Evolutionary conservation across 2,888 invertebrate species (phyloP).

Genomic region (Drosophila setosimentum): DNA sequence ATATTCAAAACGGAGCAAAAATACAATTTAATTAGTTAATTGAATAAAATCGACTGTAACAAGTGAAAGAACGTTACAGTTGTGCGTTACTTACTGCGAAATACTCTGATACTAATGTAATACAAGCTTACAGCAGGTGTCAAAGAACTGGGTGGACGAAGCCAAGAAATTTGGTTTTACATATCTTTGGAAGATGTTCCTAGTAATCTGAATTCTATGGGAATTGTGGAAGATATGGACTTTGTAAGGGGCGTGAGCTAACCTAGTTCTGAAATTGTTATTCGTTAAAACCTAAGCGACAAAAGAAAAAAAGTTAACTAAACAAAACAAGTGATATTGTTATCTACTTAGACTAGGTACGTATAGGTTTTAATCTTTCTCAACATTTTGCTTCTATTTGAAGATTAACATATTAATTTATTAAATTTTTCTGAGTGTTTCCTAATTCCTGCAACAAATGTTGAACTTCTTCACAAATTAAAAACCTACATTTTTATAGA

Average conservation of each 20-base stretch:
- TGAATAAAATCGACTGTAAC: background rate
- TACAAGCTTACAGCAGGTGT: background rate
- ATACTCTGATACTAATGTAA: background rate
- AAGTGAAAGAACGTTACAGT: background rate
- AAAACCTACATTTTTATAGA: background rate
- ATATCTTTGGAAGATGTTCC: background rate
- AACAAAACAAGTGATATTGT: background rate
- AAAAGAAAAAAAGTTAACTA: too few species aligned
- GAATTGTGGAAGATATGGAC: too few species aligned
- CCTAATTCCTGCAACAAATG: too few species aligned
- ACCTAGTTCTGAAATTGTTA: too few species aligned
- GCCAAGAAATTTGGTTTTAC: background rate
- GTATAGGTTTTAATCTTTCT: background rate
- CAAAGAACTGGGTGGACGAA: background rate
- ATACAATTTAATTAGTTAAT: background rate
- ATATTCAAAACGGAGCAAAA: constrained; percentile 30
- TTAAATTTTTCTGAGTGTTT: background rate
- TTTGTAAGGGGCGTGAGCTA: too few species aligned
- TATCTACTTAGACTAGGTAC: background rate
- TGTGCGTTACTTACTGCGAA: background rate
- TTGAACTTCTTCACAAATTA: background rate
- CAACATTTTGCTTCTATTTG: background rate
- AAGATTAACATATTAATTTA: background rate
- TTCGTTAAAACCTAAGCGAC: too few species aligned
- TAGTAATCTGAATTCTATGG: background rate